Conservation (phyloP, 2,797 vertebrate genomes). For the Pygocentrus nattereri region DNA sequence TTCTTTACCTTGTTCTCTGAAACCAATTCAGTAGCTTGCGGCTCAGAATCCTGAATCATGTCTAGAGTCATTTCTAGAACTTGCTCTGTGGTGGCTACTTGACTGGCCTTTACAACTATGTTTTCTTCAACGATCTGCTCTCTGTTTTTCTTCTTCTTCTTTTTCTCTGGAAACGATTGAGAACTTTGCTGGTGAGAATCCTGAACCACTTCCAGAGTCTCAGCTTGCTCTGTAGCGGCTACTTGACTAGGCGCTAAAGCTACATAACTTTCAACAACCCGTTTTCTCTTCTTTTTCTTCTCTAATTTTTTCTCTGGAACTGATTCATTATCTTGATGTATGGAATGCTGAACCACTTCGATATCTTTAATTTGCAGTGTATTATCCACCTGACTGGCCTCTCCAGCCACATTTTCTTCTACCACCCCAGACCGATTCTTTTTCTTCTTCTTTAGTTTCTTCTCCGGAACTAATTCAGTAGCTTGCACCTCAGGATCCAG, state of each 20-base stretch:
- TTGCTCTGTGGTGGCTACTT: neutral
- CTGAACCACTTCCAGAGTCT: no score
- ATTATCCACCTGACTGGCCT: no score
- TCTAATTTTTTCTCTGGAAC: neutral
- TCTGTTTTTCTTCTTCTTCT: slow-evolving; percentile 35
- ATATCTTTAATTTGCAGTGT: neutral
- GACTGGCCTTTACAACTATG: neutral
- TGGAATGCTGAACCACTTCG: neutral
- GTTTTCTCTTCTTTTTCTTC: neutral
- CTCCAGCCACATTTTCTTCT: neutral
- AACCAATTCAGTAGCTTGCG: neutral
- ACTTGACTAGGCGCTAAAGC: no score
- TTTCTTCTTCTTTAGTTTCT: neutral
- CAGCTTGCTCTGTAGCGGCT: no score
- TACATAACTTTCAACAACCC: neutral
- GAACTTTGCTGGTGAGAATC: neutral
- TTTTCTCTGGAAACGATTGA: slow-evolving; percentile 27
- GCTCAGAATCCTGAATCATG: neutral
- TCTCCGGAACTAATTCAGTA: neutral
- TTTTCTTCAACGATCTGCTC: neutral
- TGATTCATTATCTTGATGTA: neutral
- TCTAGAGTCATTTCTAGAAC: neutral
- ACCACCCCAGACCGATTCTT: neutral
- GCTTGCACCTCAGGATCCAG: neutral
- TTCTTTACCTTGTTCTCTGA: neutral